These are phyloP conservation scores for Drosophila vallismaia DNA, from an alignment of 2,888 invertebrate genomes.

Conservation along the genomic window DNA sequence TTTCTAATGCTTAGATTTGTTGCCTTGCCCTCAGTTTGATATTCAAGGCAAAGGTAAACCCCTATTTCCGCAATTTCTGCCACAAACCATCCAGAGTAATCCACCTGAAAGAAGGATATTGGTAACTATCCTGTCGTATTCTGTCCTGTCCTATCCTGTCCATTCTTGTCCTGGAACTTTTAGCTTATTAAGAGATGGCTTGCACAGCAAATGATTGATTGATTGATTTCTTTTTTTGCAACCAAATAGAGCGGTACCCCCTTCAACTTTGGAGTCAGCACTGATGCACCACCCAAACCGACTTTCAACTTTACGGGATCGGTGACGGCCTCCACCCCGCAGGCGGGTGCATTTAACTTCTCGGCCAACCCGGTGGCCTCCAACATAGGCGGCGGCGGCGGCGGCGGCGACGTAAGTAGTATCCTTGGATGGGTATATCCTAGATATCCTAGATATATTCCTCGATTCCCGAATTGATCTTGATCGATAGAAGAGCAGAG, in stretches of 20 bases:
- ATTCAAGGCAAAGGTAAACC: background rate
- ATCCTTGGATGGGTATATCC: background rate
- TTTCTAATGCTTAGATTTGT: background rate
- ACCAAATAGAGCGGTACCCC: slow-evolving; percentile 11
- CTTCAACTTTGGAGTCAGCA: slow-evolving; percentile 37
- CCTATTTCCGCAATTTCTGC: too few relatives aligned
- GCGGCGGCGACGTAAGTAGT: slow-evolving; percentile 59
- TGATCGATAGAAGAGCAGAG: slow-evolving; percentile 11
- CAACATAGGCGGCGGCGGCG: background rate
- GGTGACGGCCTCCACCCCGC: slow-evolving; percentile 18
- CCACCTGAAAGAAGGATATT: background rate
- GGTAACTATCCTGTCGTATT: background rate
- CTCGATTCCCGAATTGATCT: background rate
- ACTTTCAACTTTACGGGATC: slow-evolving; percentile 59
- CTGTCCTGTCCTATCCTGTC: background rate
- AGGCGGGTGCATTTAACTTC: slow-evolving; percentile 77
- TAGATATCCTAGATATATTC: background rate
- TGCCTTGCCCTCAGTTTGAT: background rate
- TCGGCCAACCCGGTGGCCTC: slow-evolving; percentile 50
- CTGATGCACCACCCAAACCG: slow-evolving; percentile 38
- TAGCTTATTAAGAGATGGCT: background rate
- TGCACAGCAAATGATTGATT: background rate
- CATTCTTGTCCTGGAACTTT: background rate
- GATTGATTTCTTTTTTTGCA: background rate
- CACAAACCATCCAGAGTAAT: background rate